A percentile compares a stretch with the other conserved stretches of the same genome.
phyloP scores from a whole-genome alignment of 2,797 vertebrate species.

The Notolepis coatsorum region DNA sequence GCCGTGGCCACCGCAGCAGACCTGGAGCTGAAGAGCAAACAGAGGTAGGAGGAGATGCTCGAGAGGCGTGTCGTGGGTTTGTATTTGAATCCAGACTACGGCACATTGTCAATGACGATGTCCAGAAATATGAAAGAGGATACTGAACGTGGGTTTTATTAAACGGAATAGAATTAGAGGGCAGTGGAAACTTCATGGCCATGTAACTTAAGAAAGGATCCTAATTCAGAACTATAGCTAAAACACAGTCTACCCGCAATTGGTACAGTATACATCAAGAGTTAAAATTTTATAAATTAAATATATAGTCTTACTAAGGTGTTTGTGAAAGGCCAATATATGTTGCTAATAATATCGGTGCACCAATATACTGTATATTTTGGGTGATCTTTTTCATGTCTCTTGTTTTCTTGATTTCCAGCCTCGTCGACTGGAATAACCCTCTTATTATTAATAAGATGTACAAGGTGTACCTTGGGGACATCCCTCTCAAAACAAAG shows the following conservation, averaged over 20 bases:
- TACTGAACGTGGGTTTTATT: neutral
- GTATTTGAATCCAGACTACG: neutral
- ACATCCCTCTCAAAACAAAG: slow-evolving; percentile 98
- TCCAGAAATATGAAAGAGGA: neutral
- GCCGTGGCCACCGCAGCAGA: slow-evolving; percentile 97
- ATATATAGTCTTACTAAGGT: too few relatives aligned
- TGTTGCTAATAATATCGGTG: too few relatives aligned
- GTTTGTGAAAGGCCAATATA: too few relatives aligned
- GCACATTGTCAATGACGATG: neutral
- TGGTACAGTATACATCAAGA: too few relatives aligned
- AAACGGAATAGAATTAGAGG: neutral
- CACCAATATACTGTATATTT: too few relatives aligned
- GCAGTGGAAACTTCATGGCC: neutral
- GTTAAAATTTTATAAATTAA: too few relatives aligned
- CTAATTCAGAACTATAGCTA: neutral
- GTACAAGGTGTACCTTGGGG: slow-evolving; percentile 97
- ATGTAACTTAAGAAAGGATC: neutral
- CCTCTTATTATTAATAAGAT: slow-evolving; percentile 95
- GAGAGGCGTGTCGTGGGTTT: neutral
- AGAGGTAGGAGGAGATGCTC: slow-evolving; percentile 81
- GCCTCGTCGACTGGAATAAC: slow-evolving; percentile 98
- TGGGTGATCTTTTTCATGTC: too few relatives aligned
- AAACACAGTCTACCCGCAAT: too few relatives aligned
- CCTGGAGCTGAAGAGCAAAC: slow-evolving; percentile 96
- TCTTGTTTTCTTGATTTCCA: slow-evolving; percentile 68